Evolutionary conservation across 1,140 invertebrate genomes (phyloP).

Genomic region (Wiebesia pumilae): DNA sequence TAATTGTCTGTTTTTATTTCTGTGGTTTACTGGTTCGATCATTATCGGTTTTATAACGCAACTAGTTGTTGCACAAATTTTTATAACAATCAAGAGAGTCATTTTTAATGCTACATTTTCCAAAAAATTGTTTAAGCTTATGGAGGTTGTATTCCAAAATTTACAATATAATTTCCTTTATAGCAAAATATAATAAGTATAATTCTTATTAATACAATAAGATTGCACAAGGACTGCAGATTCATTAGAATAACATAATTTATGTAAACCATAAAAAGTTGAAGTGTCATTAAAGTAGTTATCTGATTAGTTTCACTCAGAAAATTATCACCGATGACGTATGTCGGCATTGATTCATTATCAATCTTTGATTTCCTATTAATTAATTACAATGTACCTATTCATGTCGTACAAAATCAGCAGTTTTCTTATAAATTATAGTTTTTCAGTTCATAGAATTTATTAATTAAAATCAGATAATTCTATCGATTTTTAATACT

Average conservation of each 20-base stretch:
- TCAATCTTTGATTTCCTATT: neutral
- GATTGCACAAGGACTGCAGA: neutral
- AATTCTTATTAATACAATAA: neutral
- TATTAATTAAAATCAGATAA: neutral
- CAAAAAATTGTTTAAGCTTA: neutral
- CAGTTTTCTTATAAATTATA: neutral
- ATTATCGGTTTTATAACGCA: slow-evolving; percentile 3
- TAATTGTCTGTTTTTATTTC: slow-evolving; percentile 14
- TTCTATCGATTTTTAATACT: neutral
- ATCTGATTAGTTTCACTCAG: neutral
- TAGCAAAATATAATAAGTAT: neutral
- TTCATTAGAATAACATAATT: slow-evolving; percentile 1
- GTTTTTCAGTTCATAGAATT: neutral
- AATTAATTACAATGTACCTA: neutral
- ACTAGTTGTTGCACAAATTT: neutral
- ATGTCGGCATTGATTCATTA: neutral
- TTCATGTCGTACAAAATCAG: neutral
- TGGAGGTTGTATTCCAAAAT: neutral
- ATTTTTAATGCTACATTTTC: neutral
- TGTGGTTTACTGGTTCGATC: neutral
- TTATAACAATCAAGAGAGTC: no score
- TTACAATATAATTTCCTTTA: neutral
- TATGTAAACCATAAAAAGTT: neutral
- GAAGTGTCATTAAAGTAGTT: neutral
- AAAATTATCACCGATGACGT: neutral